Evolutionary conservation across 2,797 vertebrate species (phyloP).

Genomic region (Peromyscus attwateri): DNA sequence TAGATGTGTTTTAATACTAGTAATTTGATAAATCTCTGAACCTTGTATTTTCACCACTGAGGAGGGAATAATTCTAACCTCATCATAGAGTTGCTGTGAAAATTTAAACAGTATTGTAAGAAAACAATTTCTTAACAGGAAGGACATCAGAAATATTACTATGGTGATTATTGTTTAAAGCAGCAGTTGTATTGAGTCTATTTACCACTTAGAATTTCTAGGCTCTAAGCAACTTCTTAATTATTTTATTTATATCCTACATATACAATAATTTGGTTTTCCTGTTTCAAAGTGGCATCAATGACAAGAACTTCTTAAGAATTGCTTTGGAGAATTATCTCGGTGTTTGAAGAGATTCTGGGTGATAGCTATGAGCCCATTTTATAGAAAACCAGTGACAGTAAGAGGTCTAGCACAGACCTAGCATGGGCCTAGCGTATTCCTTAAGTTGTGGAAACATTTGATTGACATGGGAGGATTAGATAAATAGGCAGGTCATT

Average conservation of each 20-base stretch:
- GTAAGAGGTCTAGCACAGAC: neutral
- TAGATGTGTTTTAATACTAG: neutral
- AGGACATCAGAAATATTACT: neutral
- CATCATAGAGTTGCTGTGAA: constrained; percentile 8
- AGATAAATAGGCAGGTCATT: neutral
- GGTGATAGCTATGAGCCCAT: neutral
- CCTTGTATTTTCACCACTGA: neutral
- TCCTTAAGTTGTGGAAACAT: constrained; percentile 6
- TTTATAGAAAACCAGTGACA: constrained; percentile 34
- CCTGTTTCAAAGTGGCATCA: constrained; percentile 39
- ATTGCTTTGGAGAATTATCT: constrained; percentile 25
- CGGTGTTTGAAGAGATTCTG: neutral
- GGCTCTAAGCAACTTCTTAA: neutral
- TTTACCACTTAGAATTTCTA: constrained; percentile 38
- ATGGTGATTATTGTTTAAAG: neutral
- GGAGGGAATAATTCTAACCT: constrained; percentile 35
- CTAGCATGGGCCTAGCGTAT: neutral
- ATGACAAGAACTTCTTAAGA: neutral
- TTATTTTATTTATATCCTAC: constrained; percentile 50
- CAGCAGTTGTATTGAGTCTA: neutral
- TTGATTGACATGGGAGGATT: neutral
- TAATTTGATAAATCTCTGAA: neutral
- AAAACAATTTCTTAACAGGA: neutral
- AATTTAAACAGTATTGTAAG: constrained; percentile 23
- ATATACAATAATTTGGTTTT: constrained; percentile 8